These are phyloP conservation scores for Amniataba percoides DNA, from an alignment of 2,797 vertebrate genomes.

Conservation along the genomic window DNA sequence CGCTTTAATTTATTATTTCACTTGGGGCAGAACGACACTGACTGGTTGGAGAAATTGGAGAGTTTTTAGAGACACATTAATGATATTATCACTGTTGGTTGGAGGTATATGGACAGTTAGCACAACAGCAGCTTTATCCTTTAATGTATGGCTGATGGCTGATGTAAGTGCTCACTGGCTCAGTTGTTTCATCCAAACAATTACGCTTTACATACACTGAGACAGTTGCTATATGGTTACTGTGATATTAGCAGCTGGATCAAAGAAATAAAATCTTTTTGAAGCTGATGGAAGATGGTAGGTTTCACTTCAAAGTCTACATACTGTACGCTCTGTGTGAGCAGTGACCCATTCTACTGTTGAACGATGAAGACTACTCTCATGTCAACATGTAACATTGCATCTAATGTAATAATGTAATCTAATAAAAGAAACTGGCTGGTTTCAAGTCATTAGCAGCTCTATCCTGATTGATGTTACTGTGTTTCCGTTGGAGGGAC, in stretches of 20 bases:
- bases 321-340: neutral
- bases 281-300: neutral
- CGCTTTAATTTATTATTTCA: neutral
- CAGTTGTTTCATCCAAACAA: too few species aligned
- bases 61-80: too few species aligned
- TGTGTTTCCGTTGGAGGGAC: neutral
- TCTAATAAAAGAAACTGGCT: neutral
- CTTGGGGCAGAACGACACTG: neutral
- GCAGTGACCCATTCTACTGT: too few species aligned
- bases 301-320: neutral
- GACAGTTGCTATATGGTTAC: neutral
- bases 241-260: neutral
- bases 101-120: neutral
- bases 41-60: neutral
- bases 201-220: neutral
- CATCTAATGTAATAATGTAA: neutral
- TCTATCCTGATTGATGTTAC: too few species aligned
- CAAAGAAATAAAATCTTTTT: neutral
- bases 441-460: neutral
- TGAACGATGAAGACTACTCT: too few species aligned
- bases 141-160: too few species aligned
- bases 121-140: neutral
- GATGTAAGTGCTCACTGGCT: too few species aligned
- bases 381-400: neutral
- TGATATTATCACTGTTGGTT: too few species aligned